Base-by-base conservation (phyloP, 1,140 invertebrate genomes). In the Tribolium castaneum region DNA sequence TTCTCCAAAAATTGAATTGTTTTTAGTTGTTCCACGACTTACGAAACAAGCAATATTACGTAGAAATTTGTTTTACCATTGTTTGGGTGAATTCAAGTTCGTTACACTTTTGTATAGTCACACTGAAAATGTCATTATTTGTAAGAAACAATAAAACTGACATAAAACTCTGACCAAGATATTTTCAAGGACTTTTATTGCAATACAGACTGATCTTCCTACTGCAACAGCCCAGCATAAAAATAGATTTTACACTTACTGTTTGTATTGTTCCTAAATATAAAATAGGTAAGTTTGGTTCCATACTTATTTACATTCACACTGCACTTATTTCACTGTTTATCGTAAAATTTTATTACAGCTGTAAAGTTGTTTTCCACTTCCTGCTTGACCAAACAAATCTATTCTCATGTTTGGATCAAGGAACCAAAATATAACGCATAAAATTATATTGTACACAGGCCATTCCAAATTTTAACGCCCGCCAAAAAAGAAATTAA, bases 111-210 rank as follows among this genome's bases (percentile, higher is more conserved):
- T 66, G 59, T 66, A 66, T 66, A 66, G 59, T 35, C 59, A 66
- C 59, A 66, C 59, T 66, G 59, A 66, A 66, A 66, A 66, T 66
- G 59, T 66, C 59, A 66, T 66, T 66, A 35, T 66, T 66, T 66
- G 59, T 66, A 66, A 39, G 59, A 66, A 66, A 66, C 59, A 66
- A 66, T 66, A 66, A 66, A 66, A 66, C 59, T 66, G 30, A 62
- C 56, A 62, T 25, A 66, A 66, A 66, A 66, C 12, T 66, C 59
- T 66, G 59, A 66, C 59, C 59, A 66, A 66, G 30, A 66, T 35
- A 66, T 66, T 35, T 66, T 22, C 59, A 34, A 34, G 9, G 59
- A 66, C 12, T 66, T 66, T 66, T 66, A 66, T 66, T 66, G 59
- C 30, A 19, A 7, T 59, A 12, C 22, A 22, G 10, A 22, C 19